Conservation (phyloP, 2,888 invertebrate species). For the Electrophaes corylata region DNA sequence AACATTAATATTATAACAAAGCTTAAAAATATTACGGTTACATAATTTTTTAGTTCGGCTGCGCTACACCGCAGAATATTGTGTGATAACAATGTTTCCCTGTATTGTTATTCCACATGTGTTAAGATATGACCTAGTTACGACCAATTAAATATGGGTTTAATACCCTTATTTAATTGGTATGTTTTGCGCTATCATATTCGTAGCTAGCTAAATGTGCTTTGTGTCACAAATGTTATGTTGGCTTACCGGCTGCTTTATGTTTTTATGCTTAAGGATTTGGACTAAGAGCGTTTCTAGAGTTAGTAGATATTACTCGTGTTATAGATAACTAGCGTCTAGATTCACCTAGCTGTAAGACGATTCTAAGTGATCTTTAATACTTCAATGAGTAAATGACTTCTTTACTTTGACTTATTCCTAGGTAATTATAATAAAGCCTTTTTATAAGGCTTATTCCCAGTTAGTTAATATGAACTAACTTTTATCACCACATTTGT, state of each 20-base stretch:
- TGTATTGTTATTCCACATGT: slow-evolving; percentile 11
- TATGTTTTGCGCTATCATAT: slow-evolving; percentile 6
- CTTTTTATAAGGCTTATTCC: no score
- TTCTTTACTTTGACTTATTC: no score
- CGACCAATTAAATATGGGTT: no score
- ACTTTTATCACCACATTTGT: background rate
- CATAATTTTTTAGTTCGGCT: slow-evolving; percentile 5
- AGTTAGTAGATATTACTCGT: no score
- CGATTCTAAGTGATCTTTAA: no score
- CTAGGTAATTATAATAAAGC: no score
- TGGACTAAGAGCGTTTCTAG: no score
- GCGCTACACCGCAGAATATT: slow-evolving; percentile 4
- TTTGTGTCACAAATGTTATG: background rate
- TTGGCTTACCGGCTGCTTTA: background rate
- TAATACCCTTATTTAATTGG: background rate
- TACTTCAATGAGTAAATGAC: no score
- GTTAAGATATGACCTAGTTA: slow-evolving; percentile 13
- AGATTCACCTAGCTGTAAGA: no score
- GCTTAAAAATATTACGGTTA: slow-evolving; percentile 5
- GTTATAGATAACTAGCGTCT: no score
- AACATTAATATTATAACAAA: no score
- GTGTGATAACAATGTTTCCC: slow-evolving; percentile 5
- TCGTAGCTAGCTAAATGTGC: slow-evolving; percentile 1
- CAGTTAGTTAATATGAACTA: background rate
- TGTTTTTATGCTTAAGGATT: background rate